phyloP scores from a whole-genome alignment of 2,797 vertebrate genomes.

The Poeciliopsis infans region DNA sequence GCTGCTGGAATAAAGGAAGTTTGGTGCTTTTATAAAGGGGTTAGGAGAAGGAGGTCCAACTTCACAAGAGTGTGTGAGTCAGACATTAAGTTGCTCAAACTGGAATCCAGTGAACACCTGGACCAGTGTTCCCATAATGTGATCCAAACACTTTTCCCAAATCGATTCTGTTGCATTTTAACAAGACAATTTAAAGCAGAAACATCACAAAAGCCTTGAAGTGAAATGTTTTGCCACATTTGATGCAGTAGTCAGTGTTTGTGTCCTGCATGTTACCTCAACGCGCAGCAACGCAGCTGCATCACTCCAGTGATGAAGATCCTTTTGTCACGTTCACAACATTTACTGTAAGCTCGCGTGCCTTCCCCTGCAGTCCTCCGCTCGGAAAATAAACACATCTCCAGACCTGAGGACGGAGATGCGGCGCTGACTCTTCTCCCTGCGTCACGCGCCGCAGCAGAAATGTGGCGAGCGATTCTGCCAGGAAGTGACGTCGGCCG shows the following conservation, averaged over 20 bases:
- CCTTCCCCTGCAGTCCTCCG: slow-evolving; percentile 14
- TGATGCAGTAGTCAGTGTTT: not conserved
- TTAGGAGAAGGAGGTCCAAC: slow-evolving; percentile 60
- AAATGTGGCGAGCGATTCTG: slow-evolving; percentile 25
- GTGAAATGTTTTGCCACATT: not conserved
- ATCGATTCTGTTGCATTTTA: not conserved
- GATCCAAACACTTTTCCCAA: not conserved
- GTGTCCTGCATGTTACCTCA: not conserved
- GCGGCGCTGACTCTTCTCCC: slow-evolving; percentile 18
- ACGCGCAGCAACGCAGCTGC: not conserved
- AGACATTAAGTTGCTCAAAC: slow-evolving; percentile 42
- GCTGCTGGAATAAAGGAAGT: slow-evolving; percentile 33
- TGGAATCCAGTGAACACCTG: slow-evolving; percentile 36
- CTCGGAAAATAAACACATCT: slow-evolving; percentile 47
- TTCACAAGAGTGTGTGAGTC: slow-evolving; percentile 62
- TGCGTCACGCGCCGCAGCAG: slow-evolving; percentile 42
- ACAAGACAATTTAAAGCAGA: not conserved
- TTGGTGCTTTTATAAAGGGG: slow-evolving; percentile 66
- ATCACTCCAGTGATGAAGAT: not conserved
- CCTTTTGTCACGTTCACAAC: slow-evolving; percentile 1
- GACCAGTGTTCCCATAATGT: slow-evolving; percentile 45
- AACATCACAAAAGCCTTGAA: not conserved
- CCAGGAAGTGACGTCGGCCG: slow-evolving; percentile 2
- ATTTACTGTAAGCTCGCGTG: slow-evolving; percentile 16
- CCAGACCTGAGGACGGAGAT: slow-evolving; percentile 27